Base-by-base conservation (phyloP, 2,113 vertebrate genomes). In the Alaudala cheleensis region DNA sequence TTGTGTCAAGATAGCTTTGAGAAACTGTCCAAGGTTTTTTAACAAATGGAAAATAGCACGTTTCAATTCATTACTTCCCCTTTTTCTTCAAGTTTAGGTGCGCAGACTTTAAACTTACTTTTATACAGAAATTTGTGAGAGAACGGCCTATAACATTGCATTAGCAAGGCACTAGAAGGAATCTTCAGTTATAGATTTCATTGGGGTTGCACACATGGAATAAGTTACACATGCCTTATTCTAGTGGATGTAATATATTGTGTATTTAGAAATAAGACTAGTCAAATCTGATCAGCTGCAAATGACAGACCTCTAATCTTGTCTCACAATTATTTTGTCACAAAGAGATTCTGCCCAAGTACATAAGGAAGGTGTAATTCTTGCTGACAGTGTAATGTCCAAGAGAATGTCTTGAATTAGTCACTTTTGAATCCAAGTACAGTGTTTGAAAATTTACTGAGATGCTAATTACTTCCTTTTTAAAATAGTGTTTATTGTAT, bases 91-190 rank as follows among this genome's bases (percentile, higher is more conserved):
- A 25, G 24, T 81, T 67, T 66, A 51, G 2, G 4, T 74, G 19
- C 9, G 4, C 15, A 31, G 28, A 11, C 10, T 89, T 78, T 29
- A 4, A 13, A 17, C 6, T 56, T 72, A 15, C 3, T 82, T 86
- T 53, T 31, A 13, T 21, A 8, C 17, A 51, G 1, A 1, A 15
- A 16, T 44, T 60, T 1, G 1, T 56, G 56, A n/a, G 17, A 40
- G 13, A 65, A 21, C 1, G 1, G 2, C 69, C 4, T 57, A 3
- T 25, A 64, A 11, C 1, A 18, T 3, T 39, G 6, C 28, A 14
- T 60, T 71, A 78, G 6, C 17, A 22, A 56, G 42, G 24, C 4
- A 24, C 2, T 77, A 11, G 54, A 80, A 70, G 2, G 47, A 44
- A 33, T 56, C 51, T 78, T 13, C 54, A 65, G 58, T 77, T 84